phyloP scores from a whole-genome alignment of 2,888 invertebrate species.

The Polydrusus cervinus region DNA sequence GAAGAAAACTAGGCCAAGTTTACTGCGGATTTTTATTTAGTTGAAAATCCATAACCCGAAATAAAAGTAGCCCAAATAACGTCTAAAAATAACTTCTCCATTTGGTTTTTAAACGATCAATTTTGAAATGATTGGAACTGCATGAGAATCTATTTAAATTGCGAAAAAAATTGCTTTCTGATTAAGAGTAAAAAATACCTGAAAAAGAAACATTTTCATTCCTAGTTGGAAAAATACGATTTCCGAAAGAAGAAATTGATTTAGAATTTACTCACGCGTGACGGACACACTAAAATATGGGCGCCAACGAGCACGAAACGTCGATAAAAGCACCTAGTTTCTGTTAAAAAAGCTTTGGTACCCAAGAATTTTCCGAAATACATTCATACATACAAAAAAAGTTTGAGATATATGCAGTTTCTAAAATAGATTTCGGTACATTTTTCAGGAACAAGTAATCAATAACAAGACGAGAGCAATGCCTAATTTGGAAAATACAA shows the following conservation, averaged over 20 bases:
- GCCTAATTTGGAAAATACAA: constrained; percentile 9
- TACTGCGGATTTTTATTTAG: constrained; percentile 48
- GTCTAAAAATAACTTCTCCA: constrained; percentile 44
- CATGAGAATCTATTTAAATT: constrained; percentile 14
- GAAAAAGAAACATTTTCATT: too few species aligned
- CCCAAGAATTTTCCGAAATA: too few species aligned
- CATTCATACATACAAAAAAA: too few species aligned
- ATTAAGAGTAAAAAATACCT: background rate
- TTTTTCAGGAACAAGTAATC: constrained; percentile 4
- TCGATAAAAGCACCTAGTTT: too few species aligned
- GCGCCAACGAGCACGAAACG: too few species aligned
- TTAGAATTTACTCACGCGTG: too few species aligned
- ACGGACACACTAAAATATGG: too few species aligned
- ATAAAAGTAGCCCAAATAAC: constrained; percentile 30
- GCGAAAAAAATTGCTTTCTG: background rate
- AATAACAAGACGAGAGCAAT: background rate
- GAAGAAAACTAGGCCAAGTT: constrained; percentile 48
- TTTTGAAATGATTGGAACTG: constrained; percentile 14
- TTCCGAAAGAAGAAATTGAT: too few species aligned
- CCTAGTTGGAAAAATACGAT: too few species aligned
- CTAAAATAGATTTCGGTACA: constrained; percentile 3
- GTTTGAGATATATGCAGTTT: constrained; percentile 5
- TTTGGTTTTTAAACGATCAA: constrained; percentile 34
- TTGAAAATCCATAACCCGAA: constrained; percentile 45
- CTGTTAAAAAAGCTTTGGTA: too few species aligned